phyloP scores from a whole-genome alignment of 2,888 invertebrate genomes.

The Xestia ashworthii region DNA sequence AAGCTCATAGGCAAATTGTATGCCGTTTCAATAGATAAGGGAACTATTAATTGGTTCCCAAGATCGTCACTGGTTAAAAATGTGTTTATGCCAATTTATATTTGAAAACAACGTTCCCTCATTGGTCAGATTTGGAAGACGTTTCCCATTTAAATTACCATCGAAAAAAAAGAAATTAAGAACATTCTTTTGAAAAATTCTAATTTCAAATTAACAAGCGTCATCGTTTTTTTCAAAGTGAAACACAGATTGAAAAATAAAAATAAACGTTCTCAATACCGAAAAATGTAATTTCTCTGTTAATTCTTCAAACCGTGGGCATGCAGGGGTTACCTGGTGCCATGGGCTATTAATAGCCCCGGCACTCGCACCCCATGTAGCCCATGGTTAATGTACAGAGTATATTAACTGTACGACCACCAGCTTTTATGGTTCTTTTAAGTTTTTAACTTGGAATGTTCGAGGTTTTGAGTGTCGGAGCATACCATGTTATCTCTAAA shows the following conservation, averaged over 20 bases:
- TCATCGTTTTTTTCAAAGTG: neutral
- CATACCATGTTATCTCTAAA: neutral
- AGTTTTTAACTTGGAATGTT: constrained; percentile 51
- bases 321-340: constrained; percentile 67
- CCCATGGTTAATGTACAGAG: constrained; percentile 67
- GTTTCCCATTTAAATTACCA: neutral
- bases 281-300: constrained; percentile 30
- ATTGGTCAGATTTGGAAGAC: neutral
- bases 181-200: neutral
- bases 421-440: constrained; percentile 60
- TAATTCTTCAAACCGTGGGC: constrained; percentile 32
- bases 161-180: neutral
- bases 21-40: fast-evolving
- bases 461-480: constrained; percentile 42
- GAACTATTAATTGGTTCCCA: neutral
- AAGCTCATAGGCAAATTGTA: neutral
- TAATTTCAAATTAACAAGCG: neutral
- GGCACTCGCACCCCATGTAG: constrained; percentile 61
- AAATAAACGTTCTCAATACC: neutral
- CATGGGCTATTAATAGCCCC: constrained; percentile 62
- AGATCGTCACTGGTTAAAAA: neutral
- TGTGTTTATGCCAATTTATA: neutral
- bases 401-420: constrained; percentile 68
- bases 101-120: neutral
- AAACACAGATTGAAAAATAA: neutral